These are phyloP conservation scores for Autographa pulchrina DNA, from an alignment of 2,888 invertebrate species.

Conservation along the genomic window DNA sequence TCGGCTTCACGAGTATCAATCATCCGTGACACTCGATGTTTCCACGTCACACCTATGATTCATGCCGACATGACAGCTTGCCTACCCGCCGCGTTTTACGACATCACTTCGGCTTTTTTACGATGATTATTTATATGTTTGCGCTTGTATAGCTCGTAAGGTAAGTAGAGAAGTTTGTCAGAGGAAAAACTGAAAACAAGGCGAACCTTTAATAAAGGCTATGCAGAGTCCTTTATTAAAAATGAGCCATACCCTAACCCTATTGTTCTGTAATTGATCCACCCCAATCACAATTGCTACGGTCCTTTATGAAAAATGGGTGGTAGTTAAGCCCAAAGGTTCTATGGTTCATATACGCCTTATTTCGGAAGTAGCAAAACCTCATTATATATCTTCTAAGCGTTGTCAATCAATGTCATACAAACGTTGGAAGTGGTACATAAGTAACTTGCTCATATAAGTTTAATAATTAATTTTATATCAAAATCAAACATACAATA, in stretches of 20 bases:
- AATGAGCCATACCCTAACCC: too few relatives aligned
- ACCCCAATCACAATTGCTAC: too few relatives aligned
- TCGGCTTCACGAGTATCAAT: constrained; percentile 35
- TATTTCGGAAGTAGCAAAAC: too few relatives aligned
- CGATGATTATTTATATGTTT: constrained; percentile 32
- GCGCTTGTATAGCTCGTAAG: constrained; percentile 7
- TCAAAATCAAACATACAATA: background rate
- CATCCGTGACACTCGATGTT: constrained; percentile 41
- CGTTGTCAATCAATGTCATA: too few relatives aligned
- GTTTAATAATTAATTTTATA: background rate
- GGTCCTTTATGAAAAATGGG: too few relatives aligned
- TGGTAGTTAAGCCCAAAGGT: too few relatives aligned
- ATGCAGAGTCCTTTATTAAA: background rate
- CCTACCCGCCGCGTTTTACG: constrained; percentile 25
- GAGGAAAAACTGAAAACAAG: background rate
- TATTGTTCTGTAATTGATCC: too few relatives aligned
- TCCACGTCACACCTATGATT: constrained; percentile 36
- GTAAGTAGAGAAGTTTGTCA: constrained; percentile 21
- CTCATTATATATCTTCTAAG: too few relatives aligned
- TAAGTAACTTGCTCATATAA: background rate
- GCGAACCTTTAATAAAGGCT: background rate
- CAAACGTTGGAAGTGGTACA: background rate
- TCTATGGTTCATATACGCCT: too few relatives aligned
- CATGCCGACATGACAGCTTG: constrained; percentile 30
- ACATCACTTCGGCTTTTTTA: constrained; percentile 39